Evolutionary conservation across 2,888 invertebrate species (phyloP).

Genomic region (Nudaria mundana): DNA sequence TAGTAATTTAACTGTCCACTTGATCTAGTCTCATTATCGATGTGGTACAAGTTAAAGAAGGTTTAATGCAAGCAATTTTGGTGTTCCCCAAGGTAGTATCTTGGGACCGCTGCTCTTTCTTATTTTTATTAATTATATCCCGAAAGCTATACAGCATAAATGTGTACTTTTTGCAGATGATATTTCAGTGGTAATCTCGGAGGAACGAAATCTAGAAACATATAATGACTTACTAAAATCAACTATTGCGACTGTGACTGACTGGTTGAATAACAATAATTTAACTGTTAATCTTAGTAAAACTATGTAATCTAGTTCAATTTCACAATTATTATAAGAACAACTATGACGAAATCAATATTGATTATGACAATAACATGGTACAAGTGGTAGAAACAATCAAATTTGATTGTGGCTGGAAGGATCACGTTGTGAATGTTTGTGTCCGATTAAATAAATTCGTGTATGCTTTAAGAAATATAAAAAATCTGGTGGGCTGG

Average conservation of each 20-base stretch:
- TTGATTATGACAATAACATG: background rate
- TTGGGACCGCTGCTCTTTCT: slow-evolving; percentile 11
- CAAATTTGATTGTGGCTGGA: background rate
- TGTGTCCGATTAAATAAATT: background rate
- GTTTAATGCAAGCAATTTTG: no score
- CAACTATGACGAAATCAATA: background rate
- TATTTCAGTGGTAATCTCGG: slow-evolving; percentile 2
- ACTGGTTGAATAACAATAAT: background rate
- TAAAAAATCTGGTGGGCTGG: background rate
- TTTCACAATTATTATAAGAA: slow-evolving; percentile 5
- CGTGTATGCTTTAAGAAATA: background rate
- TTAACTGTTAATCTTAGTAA: background rate
- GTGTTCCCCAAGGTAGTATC: slow-evolving; percentile 13
- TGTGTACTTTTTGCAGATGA: slow-evolving; percentile 12
- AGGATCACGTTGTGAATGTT: background rate
- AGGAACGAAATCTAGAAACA: background rate
- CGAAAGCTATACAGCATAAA: slow-evolving; percentile 2
- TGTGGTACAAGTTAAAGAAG: slow-evolving; percentile 16
- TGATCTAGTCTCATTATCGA: slow-evolving; percentile 59
- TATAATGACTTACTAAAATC: background rate
- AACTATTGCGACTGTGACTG: background rate
- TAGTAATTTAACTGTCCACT: slow-evolving; percentile 69
- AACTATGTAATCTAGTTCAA: slow-evolving; percentile 1
- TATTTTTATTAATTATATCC: background rate
- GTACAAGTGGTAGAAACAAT: background rate